Conservation (phyloP, 1,140 invertebrate genomes). For the Diorhabda sublineata region DNA sequence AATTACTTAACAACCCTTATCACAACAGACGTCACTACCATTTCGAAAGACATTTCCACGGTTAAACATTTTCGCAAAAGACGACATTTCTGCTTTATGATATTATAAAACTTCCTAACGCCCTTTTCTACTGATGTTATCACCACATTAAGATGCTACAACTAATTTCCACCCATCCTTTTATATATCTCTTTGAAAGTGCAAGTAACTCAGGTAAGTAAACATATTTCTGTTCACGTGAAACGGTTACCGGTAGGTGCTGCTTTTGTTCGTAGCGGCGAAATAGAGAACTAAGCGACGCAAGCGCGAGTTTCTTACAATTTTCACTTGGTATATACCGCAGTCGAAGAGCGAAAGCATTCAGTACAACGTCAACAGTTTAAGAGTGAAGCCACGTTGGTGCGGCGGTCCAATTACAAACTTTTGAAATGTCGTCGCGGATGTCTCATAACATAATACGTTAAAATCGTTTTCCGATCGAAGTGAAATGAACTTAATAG, state of each 20-base stretch:
- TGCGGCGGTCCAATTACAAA: conserved; percentile 12
- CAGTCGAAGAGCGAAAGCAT: conserved; percentile 28
- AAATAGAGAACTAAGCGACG: conserved; percentile 25
- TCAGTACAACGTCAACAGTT: conserved; percentile 35
- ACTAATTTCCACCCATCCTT: conserved; percentile 16
- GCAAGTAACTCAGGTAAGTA: conserved; percentile 16
- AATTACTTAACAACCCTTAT: conserved; percentile 7
- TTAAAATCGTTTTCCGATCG: not conserved
- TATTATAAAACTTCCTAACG: conserved; percentile 1
- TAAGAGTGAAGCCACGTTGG: conserved; percentile 24
- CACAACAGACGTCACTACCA: conserved; percentile 7
- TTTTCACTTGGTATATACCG: conserved; percentile 35
- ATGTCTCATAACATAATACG: not conserved
- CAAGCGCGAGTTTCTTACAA: conserved; percentile 27
- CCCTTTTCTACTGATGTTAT: conserved; percentile 6
- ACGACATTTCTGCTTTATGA: not conserved
- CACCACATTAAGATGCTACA: conserved; percentile 17
- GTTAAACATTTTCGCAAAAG: not conserved
- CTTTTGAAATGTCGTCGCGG: not conserved
- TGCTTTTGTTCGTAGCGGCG: conserved; percentile 23
- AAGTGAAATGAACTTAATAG: conserved; percentile 9
- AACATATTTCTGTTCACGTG: conserved; percentile 6
- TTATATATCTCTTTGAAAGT: conserved; percentile 17
- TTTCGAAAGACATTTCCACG: conserved; percentile 1
- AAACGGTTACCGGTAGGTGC: conserved; percentile 26